Evolutionary conservation across 1,140 invertebrate species (phyloP).

Genomic region (Drosophila subobscura): DNA sequence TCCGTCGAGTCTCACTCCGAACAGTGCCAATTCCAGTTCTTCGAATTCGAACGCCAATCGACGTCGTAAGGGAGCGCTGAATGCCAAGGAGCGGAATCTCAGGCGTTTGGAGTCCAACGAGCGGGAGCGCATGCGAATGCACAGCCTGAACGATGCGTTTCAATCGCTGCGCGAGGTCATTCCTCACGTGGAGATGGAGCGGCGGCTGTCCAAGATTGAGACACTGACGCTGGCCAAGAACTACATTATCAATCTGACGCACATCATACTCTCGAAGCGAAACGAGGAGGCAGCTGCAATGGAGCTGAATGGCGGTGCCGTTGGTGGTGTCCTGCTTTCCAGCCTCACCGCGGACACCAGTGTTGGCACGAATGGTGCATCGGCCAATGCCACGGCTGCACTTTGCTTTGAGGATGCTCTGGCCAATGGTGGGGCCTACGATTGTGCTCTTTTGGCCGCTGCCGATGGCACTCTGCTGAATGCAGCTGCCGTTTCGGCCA

Average conservation of each 20-base stretch:
- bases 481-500: slow-evolving; percentile 45
- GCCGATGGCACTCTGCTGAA: slow-evolving; percentile 56
- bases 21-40: slow-evolving; percentile 33
- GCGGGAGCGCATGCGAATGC: slow-evolving; percentile 94
- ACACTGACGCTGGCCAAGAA: slow-evolving; percentile 94
- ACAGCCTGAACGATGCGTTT: slow-evolving; percentile 94
- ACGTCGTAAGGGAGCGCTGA: slow-evolving; percentile 88
- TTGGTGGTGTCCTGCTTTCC: slow-evolving; percentile 64
- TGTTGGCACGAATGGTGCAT: slow-evolving; percentile 11
- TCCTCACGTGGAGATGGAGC: slow-evolving; percentile 93
- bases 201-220: slow-evolving; percentile 94
- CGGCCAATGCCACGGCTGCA: slow-evolving; percentile 18
- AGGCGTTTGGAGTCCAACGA: slow-evolving; percentile 94
- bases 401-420: slow-evolving; percentile 66
- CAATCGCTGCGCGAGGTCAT: slow-evolving; percentile 93
- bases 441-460: slow-evolving; percentile 70
- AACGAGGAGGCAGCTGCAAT: slow-evolving; percentile 82
- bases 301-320: slow-evolving; percentile 72
- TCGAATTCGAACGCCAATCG: slow-evolving; percentile 76
- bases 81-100: slow-evolving; percentile 91
- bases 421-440: slow-evolving; percentile 54
- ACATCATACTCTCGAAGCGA: slow-evolving; percentile 88
- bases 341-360: slow-evolving; percentile 40
- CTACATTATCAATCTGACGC: slow-evolving; percentile 95
- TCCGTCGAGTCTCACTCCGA: slow-evolving; percentile 25